A percentile compares a stretch with the other conserved stretches of the same genome.
Evolutionary conservation across 2,797 vertebrate genomes (phyloP).

Genomic region (Antrozous pallidus): DNA sequence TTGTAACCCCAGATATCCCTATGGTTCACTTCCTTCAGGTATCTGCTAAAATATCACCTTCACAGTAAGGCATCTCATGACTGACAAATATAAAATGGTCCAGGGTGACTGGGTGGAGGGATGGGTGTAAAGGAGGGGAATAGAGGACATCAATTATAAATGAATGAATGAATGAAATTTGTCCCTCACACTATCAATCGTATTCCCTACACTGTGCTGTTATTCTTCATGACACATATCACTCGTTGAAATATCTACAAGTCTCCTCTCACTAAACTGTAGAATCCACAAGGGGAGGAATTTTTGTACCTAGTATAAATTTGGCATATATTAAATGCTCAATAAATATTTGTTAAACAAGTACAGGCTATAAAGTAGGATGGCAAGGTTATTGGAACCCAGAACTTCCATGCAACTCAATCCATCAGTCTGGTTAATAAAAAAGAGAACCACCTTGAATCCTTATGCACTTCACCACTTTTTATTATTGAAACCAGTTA

Average conservation of each 20-base stretch:
- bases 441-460: neutral
- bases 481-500: neutral
- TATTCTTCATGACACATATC: neutral
- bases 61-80: neutral
- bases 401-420: neutral
- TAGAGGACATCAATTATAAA: neutral
- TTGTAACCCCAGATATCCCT: neutral
- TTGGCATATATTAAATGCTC: neutral
- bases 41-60: neutral
- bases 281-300: neutral
- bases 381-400: neutral
- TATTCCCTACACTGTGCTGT: neutral
- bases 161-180: neutral
- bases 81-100: neutral
- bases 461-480: neutral
- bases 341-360: constrained; percentile 27
- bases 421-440: neutral
- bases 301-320: neutral
- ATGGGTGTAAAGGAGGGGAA: neutral
- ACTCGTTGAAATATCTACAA: neutral
- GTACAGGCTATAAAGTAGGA: neutral
- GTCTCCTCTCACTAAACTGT: neutral
- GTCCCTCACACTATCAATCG: neutral
- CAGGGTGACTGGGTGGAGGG: neutral
- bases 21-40: constrained; percentile 1